Evolutionary conservation across 2,113 vertebrate genomes (phyloP).

Genomic region (Sorex araneus): DNA sequence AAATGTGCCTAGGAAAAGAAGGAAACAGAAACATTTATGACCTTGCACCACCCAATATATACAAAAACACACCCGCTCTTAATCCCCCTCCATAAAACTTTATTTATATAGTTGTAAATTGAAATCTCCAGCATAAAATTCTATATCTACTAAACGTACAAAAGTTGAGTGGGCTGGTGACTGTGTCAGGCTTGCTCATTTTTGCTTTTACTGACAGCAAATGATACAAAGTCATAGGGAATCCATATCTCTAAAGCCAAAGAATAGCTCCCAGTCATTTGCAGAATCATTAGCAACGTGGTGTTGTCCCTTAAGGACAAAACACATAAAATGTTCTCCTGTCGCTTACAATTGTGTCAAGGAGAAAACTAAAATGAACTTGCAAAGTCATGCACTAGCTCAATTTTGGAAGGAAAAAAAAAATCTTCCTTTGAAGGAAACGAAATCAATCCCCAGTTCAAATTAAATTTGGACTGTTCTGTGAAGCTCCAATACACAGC

Average conservation of each 20-base stretch:
- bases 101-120: conserved; percentile 76
- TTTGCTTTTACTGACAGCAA: conserved; percentile 63
- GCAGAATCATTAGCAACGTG: conserved; percentile 63
- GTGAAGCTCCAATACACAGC: conserved; percentile 86
- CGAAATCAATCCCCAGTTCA: conserved; percentile 89
- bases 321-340: conserved; percentile 85
- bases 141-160: conserved; percentile 64
- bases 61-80: conserved; percentile 74
- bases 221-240: conserved; percentile 39
- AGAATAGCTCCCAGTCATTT: conserved; percentile 52
- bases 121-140: conserved; percentile 74
- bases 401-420: conserved; percentile 87
- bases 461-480: conserved; percentile 90
- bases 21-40: conserved; percentile 80
- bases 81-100: conserved; percentile 79
- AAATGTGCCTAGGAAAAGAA: conserved; percentile 69
- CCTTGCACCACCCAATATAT: conserved; percentile 63
- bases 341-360: conserved; percentile 84
- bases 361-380: conserved; percentile 88
- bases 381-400: conserved; percentile 88
- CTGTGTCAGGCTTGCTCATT: background rate
- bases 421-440: conserved; percentile 88
- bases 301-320: conserved; percentile 82
- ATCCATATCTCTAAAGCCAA: conserved; percentile 51
- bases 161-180: conserved; percentile 15